These are phyloP conservation scores for Dasyornis broadbenti DNA, from an alignment of 2,113 vertebrate genomes.

Conservation along the genomic window DNA sequence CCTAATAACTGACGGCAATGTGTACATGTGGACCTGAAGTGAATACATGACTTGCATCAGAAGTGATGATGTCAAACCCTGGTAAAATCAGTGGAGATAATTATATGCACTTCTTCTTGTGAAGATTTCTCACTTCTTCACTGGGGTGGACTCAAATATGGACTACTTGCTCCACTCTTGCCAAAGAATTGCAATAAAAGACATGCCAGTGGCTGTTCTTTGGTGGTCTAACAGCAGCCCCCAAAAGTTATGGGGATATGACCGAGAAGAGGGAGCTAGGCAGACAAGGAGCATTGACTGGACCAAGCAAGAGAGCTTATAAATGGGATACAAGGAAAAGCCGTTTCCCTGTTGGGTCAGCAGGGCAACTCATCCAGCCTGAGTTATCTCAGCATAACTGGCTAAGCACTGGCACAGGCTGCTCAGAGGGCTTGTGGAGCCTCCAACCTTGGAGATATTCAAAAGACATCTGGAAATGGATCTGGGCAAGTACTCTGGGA, in stretches of 20 bases:
- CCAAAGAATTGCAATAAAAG: neutral
- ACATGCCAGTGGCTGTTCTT: neutral
- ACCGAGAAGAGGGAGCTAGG: neutral
- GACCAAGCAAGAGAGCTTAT: neutral
- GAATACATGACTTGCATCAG: neutral
- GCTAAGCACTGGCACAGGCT: neutral
- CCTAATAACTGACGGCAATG: neutral
- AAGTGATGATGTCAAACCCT: neutral
- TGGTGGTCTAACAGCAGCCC: accelerated
- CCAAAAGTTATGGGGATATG: neutral
- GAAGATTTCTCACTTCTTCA: neutral
- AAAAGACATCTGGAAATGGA: neutral
- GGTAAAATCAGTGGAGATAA: neutral
- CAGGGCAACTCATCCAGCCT: accelerated
- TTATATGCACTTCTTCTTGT: neutral
- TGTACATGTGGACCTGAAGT: neutral
- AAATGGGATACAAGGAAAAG: neutral
- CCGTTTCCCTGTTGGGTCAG: neutral
- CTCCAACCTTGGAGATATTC: neutral
- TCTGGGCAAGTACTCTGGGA: neutral
- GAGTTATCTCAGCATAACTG: neutral
- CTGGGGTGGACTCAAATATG: neutral
- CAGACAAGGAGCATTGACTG: neutral
- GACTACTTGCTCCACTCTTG: neutral
- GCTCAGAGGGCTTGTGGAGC: neutral